Conservation (phyloP, 2,113 vertebrate species). For the Dicrurus megarhynchus region DNA sequence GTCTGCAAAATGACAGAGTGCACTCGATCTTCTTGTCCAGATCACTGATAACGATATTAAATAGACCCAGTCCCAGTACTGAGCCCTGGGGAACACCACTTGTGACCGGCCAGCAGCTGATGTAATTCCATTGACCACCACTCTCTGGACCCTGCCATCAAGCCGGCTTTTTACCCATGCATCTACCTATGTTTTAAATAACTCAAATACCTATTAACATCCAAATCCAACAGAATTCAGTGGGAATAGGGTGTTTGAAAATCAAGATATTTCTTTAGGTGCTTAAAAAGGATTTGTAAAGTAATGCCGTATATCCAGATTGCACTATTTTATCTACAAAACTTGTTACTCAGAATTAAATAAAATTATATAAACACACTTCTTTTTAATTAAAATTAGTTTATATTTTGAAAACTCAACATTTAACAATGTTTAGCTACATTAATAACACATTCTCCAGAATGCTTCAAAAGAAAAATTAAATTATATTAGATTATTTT, state of each 20-base stretch:
- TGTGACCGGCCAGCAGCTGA: background rate
- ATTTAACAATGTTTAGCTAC: constrained; percentile 3
- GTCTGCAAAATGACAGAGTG: background rate
- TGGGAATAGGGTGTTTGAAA: background rate
- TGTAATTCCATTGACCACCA: background rate
- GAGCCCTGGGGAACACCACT: background rate
- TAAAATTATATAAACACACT: background rate
- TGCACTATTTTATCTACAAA: background rate
- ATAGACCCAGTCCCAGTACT: accelerated
- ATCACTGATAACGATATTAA: background rate
- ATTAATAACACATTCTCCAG: background rate
- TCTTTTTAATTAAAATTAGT: background rate
- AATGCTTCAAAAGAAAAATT: constrained; percentile 29
- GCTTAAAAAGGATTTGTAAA: background rate
- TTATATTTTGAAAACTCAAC: background rate
- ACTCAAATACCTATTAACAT: background rate
- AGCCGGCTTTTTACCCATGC: background rate
- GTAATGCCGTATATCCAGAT: background rate
- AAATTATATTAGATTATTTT: constrained; percentile 18
- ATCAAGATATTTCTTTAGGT: background rate
- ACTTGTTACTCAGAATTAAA: background rate
- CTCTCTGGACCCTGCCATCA: background rate
- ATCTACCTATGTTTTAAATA: background rate
- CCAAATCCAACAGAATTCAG: background rate
- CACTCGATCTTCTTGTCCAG: background rate